Base-by-base conservation (phyloP, 2,888 invertebrate genomes). In the Molorchus minor region DNA sequence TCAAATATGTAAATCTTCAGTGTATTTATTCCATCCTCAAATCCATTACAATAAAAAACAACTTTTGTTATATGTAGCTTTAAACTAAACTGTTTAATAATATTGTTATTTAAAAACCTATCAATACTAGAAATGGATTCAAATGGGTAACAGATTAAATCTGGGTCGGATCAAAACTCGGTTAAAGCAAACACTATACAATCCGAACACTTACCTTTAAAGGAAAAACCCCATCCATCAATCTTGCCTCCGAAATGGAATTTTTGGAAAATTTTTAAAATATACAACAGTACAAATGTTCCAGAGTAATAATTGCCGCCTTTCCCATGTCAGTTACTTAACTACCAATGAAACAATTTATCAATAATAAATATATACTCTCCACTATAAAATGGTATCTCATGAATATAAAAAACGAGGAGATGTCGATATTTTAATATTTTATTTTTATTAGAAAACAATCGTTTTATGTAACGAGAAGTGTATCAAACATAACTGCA, bases 381-480 rank as follows among this genome's bases (percentile, higher is more conserved):
- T 25, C 12, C 33, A 33, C 43, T 29, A 45, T 44, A 21, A 38
- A 38, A 25, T n/a, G 49, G 38, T 38, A 1, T 16, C 1, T 30
- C 13, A 25, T 16, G 25, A 49, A 52, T 30, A 33, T 25, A 8
- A 51, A 52, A 52, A 52, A 52, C 19, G 46, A 46, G n/a, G 29
- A 35, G 52, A 25, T 58, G 15, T 66, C 61, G 52, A 62, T 56
- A 61, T 60, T 56, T 43, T 21, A 52, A 52, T 52, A 41, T 58
- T 59, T 64, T 66, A 60, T 63, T 64, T 66, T 67, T 64, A 63
- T 67, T 67, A 67, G 61, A 67, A 67, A 67, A 67, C 67, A 67
- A 67, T 64, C 62, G 61, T 49, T 55, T 61, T 43, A 44, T 49
- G 58, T 53, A 64, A 64, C 60, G 62, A 66, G 52, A 21, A 47